These are phyloP conservation scores for Cordilura impudica DNA, from an alignment of 2,888 invertebrate species.

Conservation along the genomic window DNA sequence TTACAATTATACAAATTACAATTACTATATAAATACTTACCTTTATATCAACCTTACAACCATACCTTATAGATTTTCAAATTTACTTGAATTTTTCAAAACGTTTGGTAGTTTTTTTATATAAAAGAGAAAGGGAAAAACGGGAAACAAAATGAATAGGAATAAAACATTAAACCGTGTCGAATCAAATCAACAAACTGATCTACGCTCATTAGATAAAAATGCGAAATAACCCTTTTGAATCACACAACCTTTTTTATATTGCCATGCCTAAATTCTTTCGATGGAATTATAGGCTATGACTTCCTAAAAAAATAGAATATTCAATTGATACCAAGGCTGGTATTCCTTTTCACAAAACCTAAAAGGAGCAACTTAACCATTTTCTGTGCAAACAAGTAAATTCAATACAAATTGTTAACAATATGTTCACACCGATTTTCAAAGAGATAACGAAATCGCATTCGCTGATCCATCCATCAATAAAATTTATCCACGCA, in stretches of 20 bases:
- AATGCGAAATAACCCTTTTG: constrained; percentile 11
- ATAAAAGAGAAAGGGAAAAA: too few relatives aligned
- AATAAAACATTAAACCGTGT: background rate
- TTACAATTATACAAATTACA: too few relatives aligned
- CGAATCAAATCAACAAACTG: constrained; percentile 13
- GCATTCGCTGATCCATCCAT: constrained; percentile 25
- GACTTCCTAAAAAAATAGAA: constrained; percentile 19
- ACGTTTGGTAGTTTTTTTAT: too few relatives aligned
- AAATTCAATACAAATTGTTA: constrained; percentile 3
- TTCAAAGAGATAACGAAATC: background rate
- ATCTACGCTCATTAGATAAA: constrained; percentile 2
- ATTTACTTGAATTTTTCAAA: too few relatives aligned
- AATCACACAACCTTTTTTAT: constrained; percentile 10
- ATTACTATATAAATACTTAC: too few relatives aligned
- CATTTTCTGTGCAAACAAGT: constrained; percentile 5
- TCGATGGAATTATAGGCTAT: constrained; percentile 18
- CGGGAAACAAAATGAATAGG: background rate
- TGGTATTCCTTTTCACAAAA: constrained; percentile 12
- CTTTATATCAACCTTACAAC: too few relatives aligned
- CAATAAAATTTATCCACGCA: constrained; percentile 11
- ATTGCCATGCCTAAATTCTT: constrained; percentile 4
- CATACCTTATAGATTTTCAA: too few relatives aligned
- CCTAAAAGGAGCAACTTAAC: too few relatives aligned
- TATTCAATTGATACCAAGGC: background rate
- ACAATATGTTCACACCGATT: background rate